Conservation (phyloP, 2,797 vertebrate genomes). For the Serranus cabrilla region DNA sequence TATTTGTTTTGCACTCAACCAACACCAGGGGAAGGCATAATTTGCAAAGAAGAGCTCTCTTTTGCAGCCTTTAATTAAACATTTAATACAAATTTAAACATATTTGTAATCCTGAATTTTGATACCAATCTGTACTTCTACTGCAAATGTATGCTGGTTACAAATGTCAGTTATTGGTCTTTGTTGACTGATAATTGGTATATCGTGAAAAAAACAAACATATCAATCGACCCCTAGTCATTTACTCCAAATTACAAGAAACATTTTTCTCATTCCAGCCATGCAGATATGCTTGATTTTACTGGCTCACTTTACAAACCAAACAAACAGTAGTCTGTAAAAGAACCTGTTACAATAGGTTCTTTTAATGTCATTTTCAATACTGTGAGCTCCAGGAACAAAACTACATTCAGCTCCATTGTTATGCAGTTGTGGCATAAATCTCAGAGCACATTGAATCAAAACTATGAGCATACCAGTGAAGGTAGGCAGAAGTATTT, state of each 20-base stretch:
- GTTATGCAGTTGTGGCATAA: not conserved
- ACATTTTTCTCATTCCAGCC: not conserved
- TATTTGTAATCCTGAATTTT: too few species aligned
- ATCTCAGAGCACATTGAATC: not conserved
- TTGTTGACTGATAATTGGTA: too few species aligned
- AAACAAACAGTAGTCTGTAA: not conserved
- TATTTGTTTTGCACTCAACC: too few species aligned
- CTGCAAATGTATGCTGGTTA: too few species aligned
- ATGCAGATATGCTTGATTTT: not conserved
- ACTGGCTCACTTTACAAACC: not conserved
- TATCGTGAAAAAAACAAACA: too few species aligned
- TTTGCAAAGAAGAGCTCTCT: too few species aligned
- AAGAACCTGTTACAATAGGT: not conserved
- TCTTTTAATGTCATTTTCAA: not conserved
- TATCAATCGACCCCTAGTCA: too few species aligned
- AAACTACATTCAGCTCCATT: not conserved
- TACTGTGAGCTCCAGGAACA: not conserved
- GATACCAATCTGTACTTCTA: too few species aligned
- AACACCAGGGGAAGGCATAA: too few species aligned
- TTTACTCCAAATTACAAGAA: not conserved
- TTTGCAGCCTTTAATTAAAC: too few species aligned
- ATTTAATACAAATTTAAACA: too few species aligned
- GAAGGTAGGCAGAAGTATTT: not conserved
- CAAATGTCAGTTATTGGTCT: too few species aligned
- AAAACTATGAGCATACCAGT: not conserved